phyloP scores from a whole-genome alignment of 2,113 vertebrate genomes.

The Mustela lutreola region DNA sequence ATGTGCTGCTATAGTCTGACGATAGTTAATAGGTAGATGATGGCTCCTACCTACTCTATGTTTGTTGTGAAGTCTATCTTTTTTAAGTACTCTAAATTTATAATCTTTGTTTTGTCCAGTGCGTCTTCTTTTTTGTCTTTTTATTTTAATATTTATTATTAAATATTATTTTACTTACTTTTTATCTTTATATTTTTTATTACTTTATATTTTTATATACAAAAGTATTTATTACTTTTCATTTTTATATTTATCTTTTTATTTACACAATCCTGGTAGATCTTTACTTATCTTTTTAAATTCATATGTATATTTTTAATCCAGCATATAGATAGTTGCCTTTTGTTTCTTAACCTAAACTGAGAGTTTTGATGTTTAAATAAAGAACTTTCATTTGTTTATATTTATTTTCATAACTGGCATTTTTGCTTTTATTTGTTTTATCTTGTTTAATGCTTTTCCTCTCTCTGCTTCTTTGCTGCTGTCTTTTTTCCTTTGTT shows the following conservation, averaged over 20 bases:
- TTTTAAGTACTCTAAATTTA: background rate
- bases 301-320: background rate
- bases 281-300: slow-evolving; percentile 17
- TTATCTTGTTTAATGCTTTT: background rate
- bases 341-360: slow-evolving; percentile 30
- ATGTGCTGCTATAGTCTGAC: background rate
- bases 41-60: background rate
- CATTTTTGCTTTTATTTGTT: background rate
- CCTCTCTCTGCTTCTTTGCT: background rate
- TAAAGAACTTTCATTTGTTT: slow-evolving; percentile 52
- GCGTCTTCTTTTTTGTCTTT: background rate
- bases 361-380: slow-evolving; percentile 35
- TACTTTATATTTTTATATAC: too few relatives aligned
- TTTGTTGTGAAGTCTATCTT: background rate
- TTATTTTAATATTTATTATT: too few relatives aligned
- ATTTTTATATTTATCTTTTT: background rate
- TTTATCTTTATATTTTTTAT: too few relatives aligned
- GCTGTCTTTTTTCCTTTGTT: background rate
- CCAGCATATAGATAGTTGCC: background rate
- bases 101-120: background rate
- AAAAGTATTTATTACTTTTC: too few relatives aligned
- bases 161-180: too few relatives aligned
- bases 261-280: background rate
- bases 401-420: slow-evolving; percentile 57
- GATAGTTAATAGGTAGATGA: background rate